Evolutionary conservation across 2,888 invertebrate genomes (phyloP), one percentile per base, ranked within the genome.

Genomic region (Conomelus anceps): DNA sequence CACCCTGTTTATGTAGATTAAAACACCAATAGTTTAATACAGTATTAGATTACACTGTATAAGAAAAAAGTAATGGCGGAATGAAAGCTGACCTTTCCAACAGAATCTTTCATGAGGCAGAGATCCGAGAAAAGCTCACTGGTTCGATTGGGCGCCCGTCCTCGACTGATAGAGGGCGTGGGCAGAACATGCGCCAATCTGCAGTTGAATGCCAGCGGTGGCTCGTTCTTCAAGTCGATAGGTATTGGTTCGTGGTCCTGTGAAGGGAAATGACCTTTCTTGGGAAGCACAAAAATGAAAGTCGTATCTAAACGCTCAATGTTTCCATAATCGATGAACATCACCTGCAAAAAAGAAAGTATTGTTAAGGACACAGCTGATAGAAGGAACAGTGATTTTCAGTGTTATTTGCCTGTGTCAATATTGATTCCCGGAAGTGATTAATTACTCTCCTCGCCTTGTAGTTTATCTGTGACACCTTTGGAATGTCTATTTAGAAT

Each of bases 291-390:
- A 29, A n/a, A 23, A 0, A 86, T 13, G 13, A 22, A 22, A 3
- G 86, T 9, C 20, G 22, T 91, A 88, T 92, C 92, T 34, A 96
- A 93, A 85, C 93, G 93, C 0, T 93, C 94, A 22, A 93, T 93
- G 91, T 95, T 95, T 22, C 98, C 98, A 93, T 95, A 96, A 93
- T 98, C 98, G 88, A 98, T 95, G 92, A 96, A 98, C 88, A 95
- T 94, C 4, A 98, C 95, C 95, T 96, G 93, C 29, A 92, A 92
- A 87, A 86, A 90, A 86, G 34, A 41, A 86, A 84, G 85, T 34
- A 41, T 88, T 84, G 13, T 84, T n/a, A n/a, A n/a, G n/a, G 26
- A 26, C 26, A 26, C 4, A 26, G 11, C 26, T n/a, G n/a, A n/a
- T n/a, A n/a, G n/a, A n/a, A n/a, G n/a, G n/a, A n/a, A n/a, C n/a